A percentile compares a stretch with the other conserved stretches of the same genome.
These are phyloP conservation scores for Psylliodes chrysocephalus DNA, from an alignment of 2,888 invertebrate genomes.

Conservation along the genomic window DNA sequence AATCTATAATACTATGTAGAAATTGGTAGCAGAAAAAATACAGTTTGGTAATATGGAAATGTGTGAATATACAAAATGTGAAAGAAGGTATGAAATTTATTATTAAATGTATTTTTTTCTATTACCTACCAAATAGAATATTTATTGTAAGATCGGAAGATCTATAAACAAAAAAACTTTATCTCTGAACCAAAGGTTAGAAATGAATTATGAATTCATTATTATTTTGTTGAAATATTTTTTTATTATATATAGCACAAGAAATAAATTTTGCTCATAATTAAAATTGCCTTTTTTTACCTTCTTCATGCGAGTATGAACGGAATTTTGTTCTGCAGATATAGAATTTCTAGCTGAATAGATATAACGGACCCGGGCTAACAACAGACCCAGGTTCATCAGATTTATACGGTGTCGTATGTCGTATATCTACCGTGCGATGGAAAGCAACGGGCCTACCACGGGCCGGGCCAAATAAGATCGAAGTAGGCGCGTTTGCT, in stretches of 20 bases:
- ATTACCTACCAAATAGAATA: slow-evolving; percentile 27
- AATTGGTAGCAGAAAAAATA: slow-evolving; percentile 3
- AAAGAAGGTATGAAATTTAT: background rate
- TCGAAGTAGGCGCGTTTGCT: too few relatives aligned
- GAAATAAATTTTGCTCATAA: slow-evolving; percentile 38
- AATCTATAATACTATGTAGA: slow-evolving; percentile 28
- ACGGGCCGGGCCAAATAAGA: too few relatives aligned
- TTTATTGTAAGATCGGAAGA: slow-evolving; percentile 36
- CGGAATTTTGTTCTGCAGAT: too few relatives aligned
- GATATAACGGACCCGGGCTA: too few relatives aligned
- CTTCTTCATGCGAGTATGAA: too few relatives aligned
- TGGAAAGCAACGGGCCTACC: too few relatives aligned
- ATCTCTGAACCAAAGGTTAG: slow-evolving; percentile 39
- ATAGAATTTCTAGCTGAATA: too few relatives aligned
- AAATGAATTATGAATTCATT: slow-evolving; percentile 40
- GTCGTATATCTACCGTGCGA: too few relatives aligned
- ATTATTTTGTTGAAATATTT: slow-evolving; percentile 40
- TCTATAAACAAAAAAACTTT: slow-evolving; percentile 31
- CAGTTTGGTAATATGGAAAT: background rate
- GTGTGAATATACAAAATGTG: background rate
- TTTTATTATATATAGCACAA: slow-evolving; percentile 37
- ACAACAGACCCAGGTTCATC: too few relatives aligned
- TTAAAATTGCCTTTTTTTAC: background rate
- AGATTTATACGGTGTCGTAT: too few relatives aligned
- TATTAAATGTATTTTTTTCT: slow-evolving; percentile 7